A percentile compares a stretch with the other conserved stretches of the same genome.
These are phyloP conservation scores for Rhincodon typus DNA, from an alignment of 2,797 vertebrate species.

Conservation along the genomic window DNA sequence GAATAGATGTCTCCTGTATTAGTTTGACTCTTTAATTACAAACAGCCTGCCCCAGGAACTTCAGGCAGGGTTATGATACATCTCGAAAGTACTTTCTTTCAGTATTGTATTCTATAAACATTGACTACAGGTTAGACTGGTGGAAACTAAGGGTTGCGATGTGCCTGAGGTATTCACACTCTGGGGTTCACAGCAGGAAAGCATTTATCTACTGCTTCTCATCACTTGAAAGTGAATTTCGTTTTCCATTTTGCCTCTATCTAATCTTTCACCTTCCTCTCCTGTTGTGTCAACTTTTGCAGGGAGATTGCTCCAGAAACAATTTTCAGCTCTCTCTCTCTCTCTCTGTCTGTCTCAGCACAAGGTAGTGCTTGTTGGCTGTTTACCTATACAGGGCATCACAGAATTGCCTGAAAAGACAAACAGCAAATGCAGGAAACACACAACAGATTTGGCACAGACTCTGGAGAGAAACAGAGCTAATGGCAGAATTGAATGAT, in stretches of 20 bases:
- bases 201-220: background rate
- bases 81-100: background rate
- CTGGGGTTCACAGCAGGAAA: background rate
- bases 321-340: background rate
- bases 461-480: background rate
- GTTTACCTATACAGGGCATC: background rate
- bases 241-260: background rate
- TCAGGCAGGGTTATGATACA: background rate
- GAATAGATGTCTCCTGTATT: background rate
- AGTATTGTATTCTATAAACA: background rate
- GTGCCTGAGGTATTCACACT: background rate
- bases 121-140: background rate
- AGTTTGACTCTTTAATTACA: background rate
- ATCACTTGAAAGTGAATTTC: background rate
- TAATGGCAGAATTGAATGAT: background rate
- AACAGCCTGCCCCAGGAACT: background rate
- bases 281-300: background rate
- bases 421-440: background rate
- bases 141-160: background rate
- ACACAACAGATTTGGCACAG: background rate
- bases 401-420: background rate
- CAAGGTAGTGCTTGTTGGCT: background rate
- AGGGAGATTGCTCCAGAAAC: background rate
- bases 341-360: too few species aligned
- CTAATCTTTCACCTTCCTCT: background rate